Conservation (phyloP, 2,888 invertebrate species). For the Diaprepes abbreviatus region DNA sequence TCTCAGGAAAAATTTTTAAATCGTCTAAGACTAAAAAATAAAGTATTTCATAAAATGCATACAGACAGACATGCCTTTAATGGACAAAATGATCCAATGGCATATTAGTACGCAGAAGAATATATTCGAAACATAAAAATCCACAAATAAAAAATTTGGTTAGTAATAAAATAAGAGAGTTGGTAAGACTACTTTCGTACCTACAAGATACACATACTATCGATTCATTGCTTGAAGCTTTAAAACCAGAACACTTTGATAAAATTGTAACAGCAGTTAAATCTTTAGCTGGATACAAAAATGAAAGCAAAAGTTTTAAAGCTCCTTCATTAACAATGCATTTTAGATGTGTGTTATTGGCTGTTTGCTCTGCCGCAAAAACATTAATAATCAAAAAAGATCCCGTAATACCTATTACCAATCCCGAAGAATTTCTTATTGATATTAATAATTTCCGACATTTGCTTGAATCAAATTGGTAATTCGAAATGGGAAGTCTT, state of each 20-base stretch:
- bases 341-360: constrained; percentile 48
- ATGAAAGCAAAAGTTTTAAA: constrained; percentile 44
- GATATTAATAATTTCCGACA: constrained; percentile 48
- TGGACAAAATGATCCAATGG: constrained; percentile 51
- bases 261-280: constrained; percentile 49
- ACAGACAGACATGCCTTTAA: constrained; percentile 51
- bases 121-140: constrained; percentile 54
- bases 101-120: constrained; percentile 54
- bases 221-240: constrained; percentile 38
- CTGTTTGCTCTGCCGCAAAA: constrained; percentile 49
- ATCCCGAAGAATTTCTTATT: constrained; percentile 40
- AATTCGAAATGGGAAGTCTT: constrained; percentile 50
- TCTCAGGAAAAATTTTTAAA: constrained; percentile 47
- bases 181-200: constrained; percentile 52
- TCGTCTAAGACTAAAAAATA: constrained; percentile 49
- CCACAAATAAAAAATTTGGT: constrained; percentile 53
- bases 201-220: constrained; percentile 45
- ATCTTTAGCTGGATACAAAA: constrained; percentile 49
- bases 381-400: constrained; percentile 47
- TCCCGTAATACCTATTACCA: constrained; percentile 44
- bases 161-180: constrained; percentile 54
- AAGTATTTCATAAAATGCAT: constrained; percentile 54
- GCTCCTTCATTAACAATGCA: constrained; percentile 53
- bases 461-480: constrained; percentile 50
- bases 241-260: constrained; percentile 44